Base-by-base conservation (phyloP, 2,797 vertebrate species). In the Sebastes vulpes region DNA sequence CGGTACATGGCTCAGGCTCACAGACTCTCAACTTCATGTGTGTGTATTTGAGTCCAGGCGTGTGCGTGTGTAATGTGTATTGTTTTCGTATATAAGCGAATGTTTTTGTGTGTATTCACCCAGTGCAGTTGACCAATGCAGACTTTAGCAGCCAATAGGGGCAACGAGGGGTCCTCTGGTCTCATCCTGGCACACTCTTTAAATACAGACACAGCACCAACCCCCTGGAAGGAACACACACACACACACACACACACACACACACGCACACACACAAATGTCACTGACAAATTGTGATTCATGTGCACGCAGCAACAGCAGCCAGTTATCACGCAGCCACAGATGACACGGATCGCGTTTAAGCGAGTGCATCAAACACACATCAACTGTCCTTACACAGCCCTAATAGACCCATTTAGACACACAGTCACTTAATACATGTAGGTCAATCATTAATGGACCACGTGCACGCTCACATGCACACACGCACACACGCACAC, bases 61-160 rank as follows among this genome's bases (percentile, higher is more conserved):
- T 65, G 20, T 72, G 31, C 7, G 6, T 82, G 53, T 60, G 53
- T 60, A 23, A 50, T 75, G 10, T 72, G 65, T 56, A 35, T 54
- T 71, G 10, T 53, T 21, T 58, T 42, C 42, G 25, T 21, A 42
- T 60, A 20, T 20, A 69, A 38, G 46, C 38, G 52, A 11, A 20
- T 65, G 57, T 74, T 68, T 77, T 63, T 64, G 58, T 80, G 74
- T 77, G 73, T 78, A 93, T 96, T 98, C 93, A 99, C 98, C 98
- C 98, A 98, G 91, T 97, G 97, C 86, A 99, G 96, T 16, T 98
- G 96, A 77, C 96, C 95, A 57, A 99, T 97, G 97, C 98, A 99
- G 94, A 99, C 94, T 96, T 99, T 99, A 88, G 97, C 98, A 59
- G 98, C 98, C 92, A 99, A 95, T 46, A 99, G 94, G 54, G 97